Base-by-base conservation (phyloP, 2,113 vertebrate genomes). In the Fukomys damarensis region DNA sequence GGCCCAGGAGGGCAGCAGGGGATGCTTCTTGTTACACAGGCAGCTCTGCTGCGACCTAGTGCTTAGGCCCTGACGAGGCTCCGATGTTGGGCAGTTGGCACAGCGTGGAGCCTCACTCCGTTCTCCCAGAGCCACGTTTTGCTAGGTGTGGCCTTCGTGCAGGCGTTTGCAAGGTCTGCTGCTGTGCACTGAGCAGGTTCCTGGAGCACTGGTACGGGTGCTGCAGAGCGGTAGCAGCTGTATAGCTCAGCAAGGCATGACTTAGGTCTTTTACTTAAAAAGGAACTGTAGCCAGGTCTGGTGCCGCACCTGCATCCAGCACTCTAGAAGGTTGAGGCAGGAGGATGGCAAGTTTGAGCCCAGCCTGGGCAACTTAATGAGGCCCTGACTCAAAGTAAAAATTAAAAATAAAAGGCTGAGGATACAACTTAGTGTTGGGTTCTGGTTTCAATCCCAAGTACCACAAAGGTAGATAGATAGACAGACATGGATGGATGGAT, bases 61-160 rank as follows among this genome's bases (percentile, higher is more conserved):
- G 46, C 46, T 49, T 9, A 49, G 46, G 46, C 46, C 5, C 46
- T 5, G 46, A 9, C 9, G 46, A 49, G 46, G n/a, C n/a, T n/a
- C n/a, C n/a, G n/a, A n/a, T n/a, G n/a, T n/a, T n/a, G n/a, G n/a
- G n/a, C n/a, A n/a, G n/a, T n/a, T n/a, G n/a, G n/a, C n/a, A n/a
- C n/a, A n/a, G n/a, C n/a, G n/a, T n/a, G n/a, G n/a, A n/a, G n/a
- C n/a, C n/a, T n/a, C n/a, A n/a, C n/a, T n/a, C n/a, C n/a, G n/a
- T 5, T 59, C 26, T 65, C 7, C 32, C 32, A 5, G 54, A 35
- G 28, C 85, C n/a, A 38, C 4, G 4, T 11, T 10, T 74, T 49
- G 7, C 24, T 8, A 0, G 32, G 14, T 0, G 30, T 2, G 56
- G 54, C 79, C 28, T 0, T 2, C 35, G 14, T 17, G 8, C 56